Evolutionary conservation across 2,113 vertebrate species (phyloP), one percentile per base, ranked within the genome.

Genomic region (Saccopteryx bilineata): DNA sequence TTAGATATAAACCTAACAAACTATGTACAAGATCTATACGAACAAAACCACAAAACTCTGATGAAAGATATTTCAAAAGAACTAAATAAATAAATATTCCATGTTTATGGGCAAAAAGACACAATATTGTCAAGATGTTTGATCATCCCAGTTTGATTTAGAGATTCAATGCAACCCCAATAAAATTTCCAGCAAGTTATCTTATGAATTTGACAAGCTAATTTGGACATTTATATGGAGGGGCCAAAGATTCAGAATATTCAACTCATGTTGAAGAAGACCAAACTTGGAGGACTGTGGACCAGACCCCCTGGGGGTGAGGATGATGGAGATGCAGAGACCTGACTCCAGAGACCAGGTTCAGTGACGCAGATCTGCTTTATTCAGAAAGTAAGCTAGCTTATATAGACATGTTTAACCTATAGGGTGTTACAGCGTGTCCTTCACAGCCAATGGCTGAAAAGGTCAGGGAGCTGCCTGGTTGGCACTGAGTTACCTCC

Each of bases 111-210:
- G 63, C 31, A 89, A 60, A 28, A 95, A 68, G 87, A 58, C 33
- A n/a, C 24, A 24, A 87, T 52, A 39, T 31, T 52, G 1, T 88
- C 58, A 88, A 79, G 7, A 88, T 72, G 21, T 24, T 58, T 79
- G n/a, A 18, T 87, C 50, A 87, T 78, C 31, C 48, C 63, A 87
- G 79, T 26, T 91, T 84, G 21, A 56, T 81, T 48, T 90, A 76
- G 81, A 90, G 31, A 68, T 80, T 85, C 24, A 60, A 28, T 19
- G 11, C 14, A 80, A 71, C 48, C 23, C 21, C 56, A 79, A n/a
- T 39, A 21, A 82, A 82, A 78, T 84, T 66, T 48, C 18, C 33
- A 79, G 23, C 3, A 83, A 71, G 3, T 31, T 75, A 33, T 75
- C 76, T 69, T 69, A 15, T 69, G 54, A 13, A 39, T 48, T 50